Base-by-base conservation (phyloP, 2,113 vertebrate genomes). In the Cephalopholis sonnerati region DNA sequence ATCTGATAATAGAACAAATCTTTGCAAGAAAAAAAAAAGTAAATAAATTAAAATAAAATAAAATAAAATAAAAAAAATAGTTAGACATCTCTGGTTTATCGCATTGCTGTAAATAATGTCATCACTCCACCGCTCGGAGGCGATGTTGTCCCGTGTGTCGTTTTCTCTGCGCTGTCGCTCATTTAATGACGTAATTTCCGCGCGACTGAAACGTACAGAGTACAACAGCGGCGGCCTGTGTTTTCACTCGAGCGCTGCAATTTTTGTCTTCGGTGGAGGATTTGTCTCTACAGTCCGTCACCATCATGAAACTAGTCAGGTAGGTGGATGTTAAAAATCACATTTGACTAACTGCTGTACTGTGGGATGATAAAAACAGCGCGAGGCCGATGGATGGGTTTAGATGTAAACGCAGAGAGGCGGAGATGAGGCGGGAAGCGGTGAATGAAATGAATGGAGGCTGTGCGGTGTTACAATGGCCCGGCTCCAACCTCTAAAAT, bases 301-400 rank as follows among this genome's bases (percentile, higher is more conserved):
- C 91, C 87, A 95, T 50, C 87, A 96, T 96, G 95, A 96, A 96
- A 95, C 94, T 96, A 63, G 95, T 96, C 44, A 89, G 95, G 96
- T 96, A 72, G 81, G 86, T 32, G 18, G n/a, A 5, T 3, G 2
- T 12, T 2, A 17, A 27, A 29, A 27, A 1, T 24, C 0, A 0
- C 0, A 0, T 0, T 57, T 9, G 73, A 36, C 51, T 1, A 0
- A 1, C 3, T n/a, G 4, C 1, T 1, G 9, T 2, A 13, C 44
- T 10, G 0, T 17, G 15, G 4, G 15, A 1, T 0, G 41, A 2
- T 2, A 25, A 69, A 70, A 27, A 15, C 1, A 11, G 11, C 0
- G 25, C 7, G 0, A 4, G 3, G 17, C 1, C 0, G 48, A 1
- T 7, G 82, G 95, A 96, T 96, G 94, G 83, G 22, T 48, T 46